phyloP scores from a whole-genome alignment of 2,113 vertebrate species.

The Hassar affinis region DNA sequence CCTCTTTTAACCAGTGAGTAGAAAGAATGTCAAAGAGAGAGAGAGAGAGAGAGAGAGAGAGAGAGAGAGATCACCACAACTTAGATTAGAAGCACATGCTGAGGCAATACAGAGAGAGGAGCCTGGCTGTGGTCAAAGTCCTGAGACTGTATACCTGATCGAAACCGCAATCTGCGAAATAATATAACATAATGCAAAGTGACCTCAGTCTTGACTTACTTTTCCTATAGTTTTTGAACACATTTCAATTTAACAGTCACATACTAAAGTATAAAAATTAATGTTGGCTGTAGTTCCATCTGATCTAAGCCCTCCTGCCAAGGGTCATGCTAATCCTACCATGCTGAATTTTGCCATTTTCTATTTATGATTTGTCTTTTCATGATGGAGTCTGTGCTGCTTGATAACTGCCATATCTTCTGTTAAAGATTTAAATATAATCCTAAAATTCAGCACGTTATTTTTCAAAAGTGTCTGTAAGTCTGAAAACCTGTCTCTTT shows the following conservation, averaged over 20 bases:
- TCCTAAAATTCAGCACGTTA: neutral
- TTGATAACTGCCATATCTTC: neutral
- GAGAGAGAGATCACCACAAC: conserved; percentile 21
- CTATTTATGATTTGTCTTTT: neutral
- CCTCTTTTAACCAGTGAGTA: conserved; percentile 28
- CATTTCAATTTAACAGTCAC: neutral
- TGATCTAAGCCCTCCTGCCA: neutral
- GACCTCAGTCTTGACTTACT: neutral
- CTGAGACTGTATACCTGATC: conserved; percentile 22
- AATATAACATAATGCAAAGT: neutral
- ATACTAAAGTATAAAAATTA: neutral
- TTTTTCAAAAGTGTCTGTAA: conserved; percentile 14
- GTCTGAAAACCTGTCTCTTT: neutral
- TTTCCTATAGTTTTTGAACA: neutral
- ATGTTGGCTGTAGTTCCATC: neutral
- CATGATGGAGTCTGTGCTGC: neutral
- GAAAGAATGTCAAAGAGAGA: neutral
- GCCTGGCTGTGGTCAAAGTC: conserved; percentile 5
- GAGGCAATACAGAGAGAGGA: conserved; percentile 16
- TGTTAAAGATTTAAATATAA: conserved; percentile 21
- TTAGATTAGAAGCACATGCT: conserved; percentile 43
- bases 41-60: neutral
- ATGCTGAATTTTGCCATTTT: neutral
- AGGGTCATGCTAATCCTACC: neutral
- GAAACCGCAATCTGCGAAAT: conserved; percentile 1